These are phyloP conservation scores for Promerops cafer DNA, from an alignment of 2,113 vertebrate genomes.

Conservation along the genomic window DNA sequence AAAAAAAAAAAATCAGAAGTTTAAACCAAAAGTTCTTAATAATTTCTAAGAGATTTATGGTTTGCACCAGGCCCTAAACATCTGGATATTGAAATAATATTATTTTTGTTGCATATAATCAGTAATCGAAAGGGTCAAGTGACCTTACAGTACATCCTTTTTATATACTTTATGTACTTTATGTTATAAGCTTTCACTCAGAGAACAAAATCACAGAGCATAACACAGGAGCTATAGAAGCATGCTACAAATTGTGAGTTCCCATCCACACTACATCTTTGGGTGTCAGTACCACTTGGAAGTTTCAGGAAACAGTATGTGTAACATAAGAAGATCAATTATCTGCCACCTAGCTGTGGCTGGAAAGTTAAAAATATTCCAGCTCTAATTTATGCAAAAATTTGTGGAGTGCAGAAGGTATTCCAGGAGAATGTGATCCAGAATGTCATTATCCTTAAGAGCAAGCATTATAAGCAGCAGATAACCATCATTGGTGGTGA, in stretches of 20 bases:
- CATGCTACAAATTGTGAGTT: not conserved
- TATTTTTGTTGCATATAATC: not conserved
- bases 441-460: not conserved
- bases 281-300: not conserved
- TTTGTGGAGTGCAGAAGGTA: not conserved
- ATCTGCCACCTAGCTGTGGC: not conserved
- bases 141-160: not conserved
- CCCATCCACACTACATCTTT: not conserved
- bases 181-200: not conserved
- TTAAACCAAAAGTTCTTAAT: not conserved
- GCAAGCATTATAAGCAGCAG: not conserved
- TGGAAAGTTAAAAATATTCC: not conserved
- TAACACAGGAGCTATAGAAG: not conserved
- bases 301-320: not conserved
- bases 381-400: not conserved
- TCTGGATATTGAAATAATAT: not conserved
- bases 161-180: too few relatives aligned
- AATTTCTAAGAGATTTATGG: not conserved
- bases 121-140: not conserved
- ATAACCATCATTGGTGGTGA: not conserved
- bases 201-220: not conserved
- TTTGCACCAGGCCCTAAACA: not conserved
- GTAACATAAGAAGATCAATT: not conserved
- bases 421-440: not conserved
- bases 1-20: not conserved